Evolutionary conservation across 2,797 vertebrate species (phyloP), one percentile per base, ranked within the genome.

Genomic region (Rachycentron canadum): DNA sequence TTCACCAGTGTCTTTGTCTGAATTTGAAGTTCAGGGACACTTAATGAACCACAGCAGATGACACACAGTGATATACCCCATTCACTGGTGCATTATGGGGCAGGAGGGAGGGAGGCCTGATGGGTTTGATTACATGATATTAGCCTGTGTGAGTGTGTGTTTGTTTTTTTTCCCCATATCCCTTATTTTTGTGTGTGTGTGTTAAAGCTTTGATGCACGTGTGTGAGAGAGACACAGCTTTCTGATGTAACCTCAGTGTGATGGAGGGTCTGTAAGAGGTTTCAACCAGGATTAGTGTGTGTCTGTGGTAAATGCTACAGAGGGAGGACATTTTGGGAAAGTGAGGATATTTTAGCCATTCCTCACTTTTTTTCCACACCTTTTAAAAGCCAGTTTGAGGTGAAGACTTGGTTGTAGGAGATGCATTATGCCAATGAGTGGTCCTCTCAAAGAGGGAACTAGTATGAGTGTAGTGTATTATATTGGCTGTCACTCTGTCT

Each of bases 231-330:
- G 52, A 30, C 7, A 47, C 19, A n/a, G 45, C 19, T 82, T 55
- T 72, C 58, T 82, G 69, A 61, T 76, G 79, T 78, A 78, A 68
- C 76, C 73, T 68, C 75, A 60, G 72, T 69, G 74, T 81, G 88
- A 84, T 81, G 65, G 41, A 81, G 69, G 87, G 80, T 80, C 73
- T 82, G 70, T 59, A 59, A 78, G 83, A 86, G 79, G 82, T 89
- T 68, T 85, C 84, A 81, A 70, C 49, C 47, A 81, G 79, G 84
- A 83, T 88, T 86, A 81, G 36, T 59, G 23, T 36, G 60, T 53
- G 69, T 57, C 62, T 60, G 57, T 58, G 40, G n/a, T n/a, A n/a
- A n/a, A n/a, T n/a, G n/a, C n/a, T n/a, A n/a, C n/a, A n/a, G n/a
- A n/a, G n/a, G n/a, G n/a, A n/a, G n/a, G n/a, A n/a, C n/a, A n/a